phyloP scores from a whole-genome alignment of 2,888 invertebrate genomes.

The Poecilobothrus nobilitatus region DNA sequence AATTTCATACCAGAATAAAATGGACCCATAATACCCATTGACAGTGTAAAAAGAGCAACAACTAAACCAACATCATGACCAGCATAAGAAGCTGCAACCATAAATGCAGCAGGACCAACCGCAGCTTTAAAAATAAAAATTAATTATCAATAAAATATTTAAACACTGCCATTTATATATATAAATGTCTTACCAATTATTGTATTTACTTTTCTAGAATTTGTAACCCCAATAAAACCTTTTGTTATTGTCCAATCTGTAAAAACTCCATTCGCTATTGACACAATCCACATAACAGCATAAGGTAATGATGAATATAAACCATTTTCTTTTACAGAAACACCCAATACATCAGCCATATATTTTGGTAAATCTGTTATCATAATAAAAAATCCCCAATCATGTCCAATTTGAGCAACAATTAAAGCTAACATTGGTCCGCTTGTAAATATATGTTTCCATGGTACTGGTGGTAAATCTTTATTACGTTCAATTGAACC shows the following conservation, averaged over 20 bases:
- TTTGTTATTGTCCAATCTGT: conserved; percentile 60
- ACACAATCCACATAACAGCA: conserved; percentile 53
- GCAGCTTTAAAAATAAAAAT: conserved; percentile 46
- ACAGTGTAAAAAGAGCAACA: conserved; percentile 55
- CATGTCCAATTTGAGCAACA: conserved; percentile 60
- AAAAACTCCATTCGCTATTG: conserved; percentile 53
- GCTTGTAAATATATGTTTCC: conserved; percentile 60
- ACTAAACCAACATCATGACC: conserved; percentile 51
- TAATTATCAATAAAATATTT: not conserved
- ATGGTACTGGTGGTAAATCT: conserved; percentile 57
- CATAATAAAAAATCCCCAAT: conserved; percentile 60
- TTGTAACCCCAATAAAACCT: conserved; percentile 48
- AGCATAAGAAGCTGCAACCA: conserved; percentile 60
- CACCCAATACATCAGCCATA: conserved; percentile 53
- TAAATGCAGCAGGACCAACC: conserved; percentile 57
- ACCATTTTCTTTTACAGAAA: conserved; percentile 53
- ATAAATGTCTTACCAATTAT: conserved; percentile 49
- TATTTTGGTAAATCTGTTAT: conserved; percentile 57
- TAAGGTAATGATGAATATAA: conserved; percentile 54
- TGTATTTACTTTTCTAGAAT: conserved; percentile 57
- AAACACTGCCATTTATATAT: conserved; percentile 4
- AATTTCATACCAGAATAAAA: conserved; percentile 65
- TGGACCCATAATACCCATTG: conserved; percentile 63
- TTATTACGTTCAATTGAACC: conserved; percentile 48
- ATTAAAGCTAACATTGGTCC: conserved; percentile 67